Evolutionary conservation across 2,113 vertebrate species (phyloP).

Genomic region (Nipponia nippon): DNA sequence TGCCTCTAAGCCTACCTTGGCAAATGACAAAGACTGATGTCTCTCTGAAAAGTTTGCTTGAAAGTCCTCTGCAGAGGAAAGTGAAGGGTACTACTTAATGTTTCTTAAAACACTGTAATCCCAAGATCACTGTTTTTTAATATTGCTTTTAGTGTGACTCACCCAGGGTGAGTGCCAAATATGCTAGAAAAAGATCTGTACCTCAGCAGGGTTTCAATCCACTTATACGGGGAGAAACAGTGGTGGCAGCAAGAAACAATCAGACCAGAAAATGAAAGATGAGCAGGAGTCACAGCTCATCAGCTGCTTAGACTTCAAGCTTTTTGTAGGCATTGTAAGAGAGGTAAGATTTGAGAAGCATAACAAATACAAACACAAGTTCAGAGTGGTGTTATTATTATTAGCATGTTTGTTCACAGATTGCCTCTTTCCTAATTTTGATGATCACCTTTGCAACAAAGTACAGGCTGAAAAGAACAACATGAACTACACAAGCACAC

Average conservation of each 20-base stretch:
- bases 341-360: background rate
- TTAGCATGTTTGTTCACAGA: background rate
- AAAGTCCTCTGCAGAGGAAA: background rate
- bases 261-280: slow-evolving; percentile 30
- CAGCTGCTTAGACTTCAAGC: background rate
- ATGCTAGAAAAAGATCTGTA: background rate
- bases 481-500: background rate
- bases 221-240: background rate
- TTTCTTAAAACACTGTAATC: background rate
- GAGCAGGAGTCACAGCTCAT: slow-evolving; percentile 23
- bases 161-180: background rate
- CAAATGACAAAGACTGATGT: background rate
- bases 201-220: background rate
- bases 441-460: background rate
- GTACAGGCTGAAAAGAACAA: background rate
- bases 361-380: background rate
- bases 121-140: background rate
- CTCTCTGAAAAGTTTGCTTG: background rate
- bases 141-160: background rate
- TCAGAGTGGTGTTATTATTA: background rate
- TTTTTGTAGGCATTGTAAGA: background rate
- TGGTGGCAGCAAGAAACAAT: background rate
- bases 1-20: background rate
- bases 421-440: background rate
- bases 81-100: background rate